Percentiles rank a stretch among this genome's conserved stretches.
Conservation (phyloP, 2,888 invertebrate genomes). For the Cryptocephalus moraei region DNA sequence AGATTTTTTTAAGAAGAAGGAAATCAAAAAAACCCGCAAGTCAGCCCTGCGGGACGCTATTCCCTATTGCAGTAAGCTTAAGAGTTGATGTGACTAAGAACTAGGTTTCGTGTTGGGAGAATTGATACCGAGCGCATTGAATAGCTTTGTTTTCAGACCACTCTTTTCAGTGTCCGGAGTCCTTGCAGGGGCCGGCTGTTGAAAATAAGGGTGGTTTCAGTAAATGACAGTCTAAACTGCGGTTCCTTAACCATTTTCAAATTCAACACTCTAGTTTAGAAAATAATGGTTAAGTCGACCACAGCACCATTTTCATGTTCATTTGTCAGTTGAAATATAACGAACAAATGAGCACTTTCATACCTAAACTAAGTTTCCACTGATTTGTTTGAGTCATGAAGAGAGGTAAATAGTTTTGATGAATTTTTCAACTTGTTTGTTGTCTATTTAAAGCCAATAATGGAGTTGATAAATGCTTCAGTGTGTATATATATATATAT, state of each 20-base stretch:
- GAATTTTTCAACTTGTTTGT: neutral
- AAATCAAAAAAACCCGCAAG: too few species aligned
- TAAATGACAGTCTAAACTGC: neutral
- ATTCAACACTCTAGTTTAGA: neutral
- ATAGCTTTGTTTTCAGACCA: conserved; percentile 77
- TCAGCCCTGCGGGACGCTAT: too few species aligned
- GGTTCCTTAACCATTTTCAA: neutral
- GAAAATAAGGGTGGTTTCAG: conserved; percentile 24
- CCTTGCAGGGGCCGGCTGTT: conserved; percentile 52
- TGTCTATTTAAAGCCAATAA: conserved; percentile 4
- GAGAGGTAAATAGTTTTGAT: too few species aligned
- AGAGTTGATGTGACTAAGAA: conserved; percentile 22
- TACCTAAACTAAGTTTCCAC: too few species aligned
- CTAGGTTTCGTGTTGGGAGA: conserved; percentile 42
- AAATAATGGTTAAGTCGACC: neutral
- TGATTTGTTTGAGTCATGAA: neutral
- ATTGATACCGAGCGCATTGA: conserved; percentile 75
- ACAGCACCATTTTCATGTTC: too few species aligned
- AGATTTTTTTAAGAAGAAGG: too few species aligned
- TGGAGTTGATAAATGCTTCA: conserved; percentile 33
- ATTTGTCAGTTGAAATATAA: too few species aligned
- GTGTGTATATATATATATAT: conserved; percentile 1
- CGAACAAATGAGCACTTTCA: too few species aligned
- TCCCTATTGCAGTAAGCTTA: too few species aligned
- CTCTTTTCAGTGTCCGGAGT: conserved; percentile 59